A percentile compares a stretch with the other conserved stretches of the same genome.
These are phyloP conservation scores for Cryptosula pallasiana DNA, from an alignment of 2,888 invertebrate species.

Conservation along the genomic window DNA sequence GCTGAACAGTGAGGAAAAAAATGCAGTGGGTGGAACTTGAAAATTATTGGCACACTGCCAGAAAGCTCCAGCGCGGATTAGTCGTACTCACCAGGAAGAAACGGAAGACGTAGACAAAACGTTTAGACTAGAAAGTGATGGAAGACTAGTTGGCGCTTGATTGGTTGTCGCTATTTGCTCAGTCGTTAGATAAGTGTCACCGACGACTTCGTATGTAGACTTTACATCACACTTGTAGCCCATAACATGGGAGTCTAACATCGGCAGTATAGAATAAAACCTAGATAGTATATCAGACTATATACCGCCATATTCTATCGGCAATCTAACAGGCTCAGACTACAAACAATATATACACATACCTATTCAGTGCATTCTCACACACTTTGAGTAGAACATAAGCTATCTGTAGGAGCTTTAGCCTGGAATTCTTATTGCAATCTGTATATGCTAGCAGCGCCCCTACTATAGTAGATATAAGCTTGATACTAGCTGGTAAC, in stretches of 20 bases:
- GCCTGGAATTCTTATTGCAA: not conserved
- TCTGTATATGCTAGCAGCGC: not conserved
- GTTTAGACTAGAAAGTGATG: too few relatives aligned
- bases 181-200: not conserved
- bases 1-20: too few relatives aligned
- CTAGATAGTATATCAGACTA: not conserved
- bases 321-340: too few relatives aligned
- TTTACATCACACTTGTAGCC: not conserved
- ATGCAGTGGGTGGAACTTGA: too few relatives aligned
- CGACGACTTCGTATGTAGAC: not conserved
- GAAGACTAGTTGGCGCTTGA: too few relatives aligned
- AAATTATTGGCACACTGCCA: too few relatives aligned
- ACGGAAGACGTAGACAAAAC: too few relatives aligned
- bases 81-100: too few relatives aligned
- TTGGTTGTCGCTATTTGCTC: not conserved
- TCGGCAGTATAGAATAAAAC: not conserved
- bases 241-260: not conserved
- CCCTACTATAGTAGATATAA: not conserved
- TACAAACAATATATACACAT: not conserved
- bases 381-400: constrained; percentile 11
- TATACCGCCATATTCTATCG: too few relatives aligned
- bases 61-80: too few relatives aligned
- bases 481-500: not conserved
- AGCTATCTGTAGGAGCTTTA: not conserved
- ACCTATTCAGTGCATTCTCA: constrained; percentile 11